phyloP scores from a whole-genome alignment of 1,140 invertebrate species.

The Lineus longissimus region DNA sequence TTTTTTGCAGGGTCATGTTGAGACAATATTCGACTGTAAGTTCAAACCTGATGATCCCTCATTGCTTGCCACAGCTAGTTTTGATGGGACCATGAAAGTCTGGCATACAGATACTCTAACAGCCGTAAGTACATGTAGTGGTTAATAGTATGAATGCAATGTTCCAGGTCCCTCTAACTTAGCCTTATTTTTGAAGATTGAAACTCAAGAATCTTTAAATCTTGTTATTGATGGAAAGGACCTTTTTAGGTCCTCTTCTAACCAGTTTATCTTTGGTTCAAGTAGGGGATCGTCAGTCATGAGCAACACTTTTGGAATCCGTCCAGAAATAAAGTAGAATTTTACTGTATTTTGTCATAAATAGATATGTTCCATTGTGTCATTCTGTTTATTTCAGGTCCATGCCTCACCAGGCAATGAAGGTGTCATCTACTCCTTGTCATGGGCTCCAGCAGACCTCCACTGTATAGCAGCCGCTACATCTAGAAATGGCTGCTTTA shows the following conservation, averaged over 20 bases:
- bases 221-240: too few relatives aligned
- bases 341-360: too few relatives aligned
- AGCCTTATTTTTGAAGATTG: too few relatives aligned
- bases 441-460: conserved; percentile 56
- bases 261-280: too few relatives aligned
- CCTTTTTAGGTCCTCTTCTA: too few relatives aligned
- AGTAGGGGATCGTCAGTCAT: too few relatives aligned
- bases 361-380: background rate
- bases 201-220: too few relatives aligned
- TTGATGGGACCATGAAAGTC: conserved; percentile 57
- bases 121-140: conserved; percentile 34
- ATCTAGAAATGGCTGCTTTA: conserved; percentile 51
- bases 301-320: too few relatives aligned
- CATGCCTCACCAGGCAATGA: conserved; percentile 53
- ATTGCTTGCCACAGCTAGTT: conserved; percentile 56
- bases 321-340: too few relatives aligned
- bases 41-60: conserved; percentile 54
- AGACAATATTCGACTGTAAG: conserved; percentile 59
- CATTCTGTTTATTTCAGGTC: conserved; percentile 37
- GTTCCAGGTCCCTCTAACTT: too few relatives aligned
- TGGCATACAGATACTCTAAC: conserved; percentile 55
- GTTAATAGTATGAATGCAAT: too few relatives aligned
- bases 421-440: conserved; percentile 56
- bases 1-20: conserved; percentile 53
- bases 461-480: conserved; percentile 56